phyloP scores from a whole-genome alignment of 2,888 invertebrate genomes.

The Drosophila incognita region DNA sequence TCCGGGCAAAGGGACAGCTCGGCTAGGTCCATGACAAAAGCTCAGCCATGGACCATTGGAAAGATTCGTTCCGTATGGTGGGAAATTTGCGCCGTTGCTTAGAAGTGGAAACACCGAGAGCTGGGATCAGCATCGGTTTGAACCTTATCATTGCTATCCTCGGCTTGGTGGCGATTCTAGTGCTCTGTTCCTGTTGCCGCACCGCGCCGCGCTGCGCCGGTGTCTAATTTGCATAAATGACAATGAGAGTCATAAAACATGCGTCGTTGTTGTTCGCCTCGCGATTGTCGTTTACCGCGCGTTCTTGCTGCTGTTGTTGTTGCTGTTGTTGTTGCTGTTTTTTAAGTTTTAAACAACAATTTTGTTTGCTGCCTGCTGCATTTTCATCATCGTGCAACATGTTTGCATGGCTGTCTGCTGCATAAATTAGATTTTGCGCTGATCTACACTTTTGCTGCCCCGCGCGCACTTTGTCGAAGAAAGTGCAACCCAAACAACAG shows the following conservation, averaged over 20 bases:
- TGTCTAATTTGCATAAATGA: slow-evolving; percentile 81
- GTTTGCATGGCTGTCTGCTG: slow-evolving; percentile 68
- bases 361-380: slow-evolving; percentile 41
- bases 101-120: slow-evolving; percentile 45
- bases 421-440: slow-evolving; percentile 77
- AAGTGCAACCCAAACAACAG: slow-evolving; percentile 64
- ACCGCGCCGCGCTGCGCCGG: slow-evolving; percentile 39
- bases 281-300: slow-evolving; percentile 53
- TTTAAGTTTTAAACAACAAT: slow-evolving; percentile 62
- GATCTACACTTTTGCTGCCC: slow-evolving; percentile 74
- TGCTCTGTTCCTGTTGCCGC: slow-evolving; percentile 22
- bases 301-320: slow-evolving; percentile 6
- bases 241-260: slow-evolving; percentile 83
- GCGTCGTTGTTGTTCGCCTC: slow-evolving; percentile 74
- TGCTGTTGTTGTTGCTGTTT: slow-evolving; percentile 12
- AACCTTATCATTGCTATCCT: slow-evolving; percentile 1
- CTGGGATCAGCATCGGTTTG: slow-evolving; percentile 27
- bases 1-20: slow-evolving; percentile 33
- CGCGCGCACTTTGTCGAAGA: slow-evolving; percentile 56
- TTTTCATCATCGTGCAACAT: slow-evolving; percentile 72
- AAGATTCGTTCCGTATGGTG: slow-evolving; percentile 52
- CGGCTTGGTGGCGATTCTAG: slow-evolving; percentile 25
- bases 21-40: slow-evolving; percentile 63
- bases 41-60: slow-evolving; percentile 46
- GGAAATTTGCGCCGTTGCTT: slow-evolving; percentile 72